phyloP scores from a whole-genome alignment of 1,140 invertebrate genomes.

The Drosophila varians region DNA sequence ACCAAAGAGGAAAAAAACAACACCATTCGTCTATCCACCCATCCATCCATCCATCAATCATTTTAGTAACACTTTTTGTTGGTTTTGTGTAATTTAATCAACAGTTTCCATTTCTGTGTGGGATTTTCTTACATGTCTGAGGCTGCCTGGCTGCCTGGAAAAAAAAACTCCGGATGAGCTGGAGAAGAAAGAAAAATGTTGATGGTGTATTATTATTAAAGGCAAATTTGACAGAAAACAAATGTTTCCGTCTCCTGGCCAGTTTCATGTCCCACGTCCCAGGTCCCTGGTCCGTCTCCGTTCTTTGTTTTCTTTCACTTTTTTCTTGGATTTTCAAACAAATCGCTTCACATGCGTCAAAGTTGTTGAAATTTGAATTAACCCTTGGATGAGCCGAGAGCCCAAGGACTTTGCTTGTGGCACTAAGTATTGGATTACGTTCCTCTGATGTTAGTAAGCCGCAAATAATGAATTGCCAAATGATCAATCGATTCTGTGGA shows the following conservation, averaged over 20 bases:
- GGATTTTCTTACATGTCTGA: slow-evolving; percentile 22
- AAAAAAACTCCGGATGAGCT: slow-evolving; percentile 22
- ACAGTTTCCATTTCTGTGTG: slow-evolving; percentile 60
- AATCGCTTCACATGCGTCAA: slow-evolving; percentile 58
- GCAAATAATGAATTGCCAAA: slow-evolving; percentile 10
- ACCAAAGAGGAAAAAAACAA: background rate
- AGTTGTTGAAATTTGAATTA: slow-evolving; percentile 66
- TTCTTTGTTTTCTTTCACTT: slow-evolving; percentile 29
- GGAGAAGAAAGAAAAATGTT: slow-evolving; percentile 32
- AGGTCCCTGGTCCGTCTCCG: slow-evolving; percentile 8
- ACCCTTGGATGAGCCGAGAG: slow-evolving; percentile 21
- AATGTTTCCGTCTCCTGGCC: slow-evolving; percentile 59
- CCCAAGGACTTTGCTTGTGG: slow-evolving; percentile 23
- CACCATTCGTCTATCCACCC: slow-evolving; percentile 23
- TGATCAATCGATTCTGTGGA: slow-evolving; percentile 10
- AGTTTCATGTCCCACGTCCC: too few relatives aligned
- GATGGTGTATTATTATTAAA: slow-evolving; percentile 76
- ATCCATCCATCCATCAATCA: slow-evolving; percentile 65
- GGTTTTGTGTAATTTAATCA: slow-evolving; percentile 70
- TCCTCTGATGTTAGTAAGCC: background rate
- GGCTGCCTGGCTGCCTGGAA: slow-evolving; percentile 40
- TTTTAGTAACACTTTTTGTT: slow-evolving; percentile 21
- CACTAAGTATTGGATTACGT: slow-evolving; percentile 21
- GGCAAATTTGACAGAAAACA: slow-evolving; percentile 80
- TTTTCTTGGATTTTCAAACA: slow-evolving; percentile 48